Conservation (phyloP, 2,113 vertebrate genomes). For the Pachypanchax playfairii region DNA sequence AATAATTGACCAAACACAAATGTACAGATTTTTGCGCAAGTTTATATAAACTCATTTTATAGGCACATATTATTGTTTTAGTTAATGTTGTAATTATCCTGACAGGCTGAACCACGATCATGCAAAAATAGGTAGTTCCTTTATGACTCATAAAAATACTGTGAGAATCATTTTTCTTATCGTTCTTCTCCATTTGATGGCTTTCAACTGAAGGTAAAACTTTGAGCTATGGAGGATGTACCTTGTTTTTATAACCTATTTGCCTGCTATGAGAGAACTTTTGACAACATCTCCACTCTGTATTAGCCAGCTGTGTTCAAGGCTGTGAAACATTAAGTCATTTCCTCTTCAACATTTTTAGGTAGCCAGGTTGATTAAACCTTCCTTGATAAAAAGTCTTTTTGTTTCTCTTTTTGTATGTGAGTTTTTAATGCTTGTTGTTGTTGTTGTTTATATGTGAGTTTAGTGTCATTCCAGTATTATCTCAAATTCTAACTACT, state of each 20-base stretch:
- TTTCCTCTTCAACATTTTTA: slow-evolving; percentile 25
- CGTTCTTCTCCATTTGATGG: slow-evolving; percentile 22
- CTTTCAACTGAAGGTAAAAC: slow-evolving; percentile 19
- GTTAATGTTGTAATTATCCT: too few relatives aligned
- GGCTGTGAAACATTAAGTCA: slow-evolving; percentile 26
- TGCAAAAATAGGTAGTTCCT: too few relatives aligned
- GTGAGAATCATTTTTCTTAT: too few relatives aligned
- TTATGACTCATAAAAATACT: too few relatives aligned
- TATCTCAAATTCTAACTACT: slow-evolving; percentile 19
- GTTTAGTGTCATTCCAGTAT: neutral
- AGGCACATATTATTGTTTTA: too few relatives aligned
- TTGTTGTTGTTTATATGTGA: neutral
- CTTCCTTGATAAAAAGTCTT: neutral
- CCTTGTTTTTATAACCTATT: slow-evolving; percentile 15
- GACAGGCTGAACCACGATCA: too few relatives aligned
- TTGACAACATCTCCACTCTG: slow-evolving; percentile 25
- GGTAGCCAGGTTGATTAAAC: slow-evolving; percentile 23
- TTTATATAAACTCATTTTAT: too few relatives aligned
- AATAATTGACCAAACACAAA: too few relatives aligned
- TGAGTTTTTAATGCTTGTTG: too few relatives aligned
- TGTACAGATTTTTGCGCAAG: too few relatives aligned
- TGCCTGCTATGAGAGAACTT: slow-evolving; percentile 15
- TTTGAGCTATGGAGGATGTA: slow-evolving; percentile 30
- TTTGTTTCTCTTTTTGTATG: too few relatives aligned
- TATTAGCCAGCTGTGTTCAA: slow-evolving; percentile 51